phyloP scores from a whole-genome alignment of 2,797 vertebrate species.

The Onychomys torridus region DNA sequence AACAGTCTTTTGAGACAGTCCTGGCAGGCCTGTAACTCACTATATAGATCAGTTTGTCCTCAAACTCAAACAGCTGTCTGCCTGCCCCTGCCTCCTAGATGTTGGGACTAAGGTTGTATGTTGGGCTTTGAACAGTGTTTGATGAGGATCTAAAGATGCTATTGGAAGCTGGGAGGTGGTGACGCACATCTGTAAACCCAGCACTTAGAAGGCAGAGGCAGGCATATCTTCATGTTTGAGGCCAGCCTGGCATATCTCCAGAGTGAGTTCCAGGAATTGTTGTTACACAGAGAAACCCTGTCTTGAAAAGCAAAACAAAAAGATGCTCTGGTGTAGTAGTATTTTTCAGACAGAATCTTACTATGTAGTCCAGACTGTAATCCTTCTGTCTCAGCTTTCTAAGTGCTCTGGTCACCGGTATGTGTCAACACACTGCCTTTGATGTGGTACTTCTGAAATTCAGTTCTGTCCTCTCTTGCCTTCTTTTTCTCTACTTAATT shows the following conservation, averaged over 20 bases:
- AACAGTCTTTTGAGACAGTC: background rate
- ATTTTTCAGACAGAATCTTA: background rate
- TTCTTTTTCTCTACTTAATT: conserved; percentile 13
- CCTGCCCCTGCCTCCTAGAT: background rate
- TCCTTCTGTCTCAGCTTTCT: background rate
- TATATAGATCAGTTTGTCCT: background rate
- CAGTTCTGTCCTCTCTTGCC: background rate
- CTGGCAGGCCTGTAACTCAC: background rate
- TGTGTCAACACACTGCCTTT: background rate
- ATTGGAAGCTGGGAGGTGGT: background rate
- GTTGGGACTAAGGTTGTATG: background rate
- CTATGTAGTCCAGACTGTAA: background rate
- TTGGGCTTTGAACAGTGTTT: background rate
- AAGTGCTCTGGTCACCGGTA: background rate
- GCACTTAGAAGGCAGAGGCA: background rate
- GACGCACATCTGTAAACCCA: background rate
- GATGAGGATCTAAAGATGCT: background rate
- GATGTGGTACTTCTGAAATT: conserved; percentile 1
- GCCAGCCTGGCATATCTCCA: background rate
- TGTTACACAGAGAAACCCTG: background rate
- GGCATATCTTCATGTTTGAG: background rate
- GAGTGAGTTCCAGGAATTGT: background rate
- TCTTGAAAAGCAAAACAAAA: background rate
- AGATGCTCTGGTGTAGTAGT: background rate
- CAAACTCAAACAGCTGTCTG: background rate